Conservation (phyloP, 2,113 vertebrate species). For the Aptenodytes patagonicus region DNA sequence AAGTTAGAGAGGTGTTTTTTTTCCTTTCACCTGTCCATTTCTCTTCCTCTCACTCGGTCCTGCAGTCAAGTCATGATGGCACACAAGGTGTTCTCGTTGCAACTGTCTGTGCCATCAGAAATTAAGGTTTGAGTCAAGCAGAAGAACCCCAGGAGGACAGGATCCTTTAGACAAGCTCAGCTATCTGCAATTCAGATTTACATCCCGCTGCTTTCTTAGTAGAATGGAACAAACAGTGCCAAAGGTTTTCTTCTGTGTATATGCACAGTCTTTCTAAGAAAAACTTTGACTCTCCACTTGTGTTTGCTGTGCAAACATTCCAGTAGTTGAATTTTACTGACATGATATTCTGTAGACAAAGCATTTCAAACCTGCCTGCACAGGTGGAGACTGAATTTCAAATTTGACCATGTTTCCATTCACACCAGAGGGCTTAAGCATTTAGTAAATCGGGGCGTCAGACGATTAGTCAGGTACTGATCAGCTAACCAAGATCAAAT, state of each 20-base stretch:
- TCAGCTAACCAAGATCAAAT: not conserved
- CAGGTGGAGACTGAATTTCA: not conserved
- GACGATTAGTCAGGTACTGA: not conserved
- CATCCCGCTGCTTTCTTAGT: not conserved
- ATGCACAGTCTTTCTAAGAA: not conserved
- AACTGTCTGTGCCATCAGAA: not conserved
- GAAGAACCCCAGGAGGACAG: not conserved
- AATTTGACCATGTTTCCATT: not conserved
- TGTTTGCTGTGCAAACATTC: slow-evolving; percentile 13
- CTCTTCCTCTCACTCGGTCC: not conserved
- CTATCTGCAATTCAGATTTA: not conserved
- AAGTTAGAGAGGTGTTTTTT: not conserved
- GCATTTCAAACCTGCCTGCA: not conserved
- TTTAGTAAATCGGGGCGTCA: not conserved
- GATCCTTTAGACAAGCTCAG: not conserved
- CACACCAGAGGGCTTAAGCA: not conserved
- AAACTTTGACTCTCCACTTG: not conserved
- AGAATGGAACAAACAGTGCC: not conserved
- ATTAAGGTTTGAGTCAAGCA: not conserved
- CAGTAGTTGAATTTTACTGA: not conserved
- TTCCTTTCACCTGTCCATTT: not conserved
- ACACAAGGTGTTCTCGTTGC: not conserved
- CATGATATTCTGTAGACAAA: not conserved
- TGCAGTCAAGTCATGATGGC: not conserved
- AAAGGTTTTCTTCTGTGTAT: slow-evolving; percentile 1